Base-by-base conservation (phyloP, 1,140 invertebrate genomes). In the Aphis craccivora region DNA sequence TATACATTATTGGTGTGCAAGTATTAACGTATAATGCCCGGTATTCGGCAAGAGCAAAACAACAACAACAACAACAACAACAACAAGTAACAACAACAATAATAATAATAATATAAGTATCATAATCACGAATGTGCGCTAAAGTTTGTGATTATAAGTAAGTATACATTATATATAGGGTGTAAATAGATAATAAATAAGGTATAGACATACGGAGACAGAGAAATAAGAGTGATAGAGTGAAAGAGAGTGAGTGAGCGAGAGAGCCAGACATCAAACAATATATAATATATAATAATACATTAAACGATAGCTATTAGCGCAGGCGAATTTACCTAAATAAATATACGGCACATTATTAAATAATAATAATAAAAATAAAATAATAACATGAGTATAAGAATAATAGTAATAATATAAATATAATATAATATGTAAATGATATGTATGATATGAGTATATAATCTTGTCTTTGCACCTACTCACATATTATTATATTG, bases 221-320 rank as follows among this genome's bases (percentile, higher is more conserved):
- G 53, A 90, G 89, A 90, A 67, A 90, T 35, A 90, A 60, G 55
- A 90, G 89, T 67, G 89, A 90, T 40, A 90, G 87, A 40, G 89
- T 90, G 89, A 67, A 60, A 90, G 11, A 90, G 89, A 93, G 81
- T 86, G 76, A 84, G 91, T 93, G 91, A 93, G 91, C 91, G 91
- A 93, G 91, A 93, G 91, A 93, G 91, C 91, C 91, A 93, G 91
- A 93, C 91, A 53, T 67, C 35, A 81, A 91, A 83, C 20, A 51
- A 88, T 43, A 37, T 37, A 89, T 53, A 35, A 89, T 53, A 35
- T 53, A 60, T 35, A 88, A 90, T 90, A 67, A 89, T 37, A 90
- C 89, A 43, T 40, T 90, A 67, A 60, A 90, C 37, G 35, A 90
- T 90, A 89, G n/a, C 35, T 89, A 90, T 60, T 67, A 76, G 90